These are phyloP conservation scores for Clarias gariepinus DNA, from an alignment of 2,113 vertebrate species.

Conservation along the genomic window DNA sequence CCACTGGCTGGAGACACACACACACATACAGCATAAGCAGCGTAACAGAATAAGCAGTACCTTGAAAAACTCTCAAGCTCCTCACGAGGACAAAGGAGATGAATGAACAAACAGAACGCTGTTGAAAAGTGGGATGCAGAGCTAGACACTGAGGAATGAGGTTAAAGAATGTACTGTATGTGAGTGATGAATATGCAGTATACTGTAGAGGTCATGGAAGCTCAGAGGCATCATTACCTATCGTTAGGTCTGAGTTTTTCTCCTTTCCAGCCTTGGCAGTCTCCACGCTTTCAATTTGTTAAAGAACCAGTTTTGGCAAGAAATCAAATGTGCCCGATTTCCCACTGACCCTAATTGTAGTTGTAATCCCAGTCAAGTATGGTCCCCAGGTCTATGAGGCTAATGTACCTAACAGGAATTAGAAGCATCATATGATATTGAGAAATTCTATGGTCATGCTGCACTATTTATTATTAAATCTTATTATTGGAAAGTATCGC, in stretches of 20 bases:
- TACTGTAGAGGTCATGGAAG: conserved; percentile 28
- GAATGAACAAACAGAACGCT: conserved; percentile 27
- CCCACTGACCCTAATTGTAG: not conserved
- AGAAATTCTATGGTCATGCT: not conserved
- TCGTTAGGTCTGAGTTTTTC: conserved; percentile 2
- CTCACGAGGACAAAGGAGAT: not conserved
- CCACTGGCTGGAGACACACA: conserved; percentile 3
- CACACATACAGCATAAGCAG: not conserved
- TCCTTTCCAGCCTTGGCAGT: not conserved
- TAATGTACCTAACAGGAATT: not conserved
- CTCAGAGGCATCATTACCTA: conserved; percentile 15
- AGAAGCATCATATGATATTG: not conserved
- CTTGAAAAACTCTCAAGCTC: conserved; percentile 14
- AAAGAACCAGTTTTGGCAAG: not conserved
- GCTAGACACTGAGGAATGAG: conserved; percentile 18
- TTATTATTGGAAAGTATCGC: not conserved
- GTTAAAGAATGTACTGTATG: conserved; percentile 21
- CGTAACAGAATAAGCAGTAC: not conserved
- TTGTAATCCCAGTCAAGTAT: not conserved
- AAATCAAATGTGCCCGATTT: not conserved
- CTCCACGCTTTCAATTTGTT: not conserved
- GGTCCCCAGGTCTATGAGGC: not conserved
- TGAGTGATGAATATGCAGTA: conserved; percentile 41
- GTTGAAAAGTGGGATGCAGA: not conserved
- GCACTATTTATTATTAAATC: not conserved